Base-by-base conservation (phyloP, 92 coral and sea anemone species). In the Bergia puertoricense region DNA sequence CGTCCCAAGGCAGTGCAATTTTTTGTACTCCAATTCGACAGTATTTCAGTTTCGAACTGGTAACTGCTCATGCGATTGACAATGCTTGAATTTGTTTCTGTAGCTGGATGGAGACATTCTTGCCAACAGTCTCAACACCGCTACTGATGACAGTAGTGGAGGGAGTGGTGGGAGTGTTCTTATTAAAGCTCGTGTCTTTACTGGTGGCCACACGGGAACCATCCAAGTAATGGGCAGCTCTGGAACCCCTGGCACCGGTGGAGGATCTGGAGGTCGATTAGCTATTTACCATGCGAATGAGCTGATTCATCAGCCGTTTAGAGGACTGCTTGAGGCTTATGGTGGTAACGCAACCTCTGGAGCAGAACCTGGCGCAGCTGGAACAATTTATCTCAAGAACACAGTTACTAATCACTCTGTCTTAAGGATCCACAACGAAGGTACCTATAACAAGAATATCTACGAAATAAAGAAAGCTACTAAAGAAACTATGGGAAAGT, bases 201-300 rank as follows among this genome's bases (percentile, higher is more conserved):
- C 95, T 46, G 95, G 95, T 77, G 91, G 95, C 65, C 95, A 93
- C 81, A 93, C 95, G 23, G 95, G 95, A 30, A 88, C 86, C 54
- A 62, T 93, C 66, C 89, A 86, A 20, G 91, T 89, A n/a, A 45
- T 90, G 38, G 95, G 95, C 66, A 93, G 95, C 72, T 86, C 76
- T 80, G 93, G 95, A 5, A 82, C 91, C 23, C 39, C 91, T 36
- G 88, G 92, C 39, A 90, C 93, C 42, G 95, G 95, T 50, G 92
- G 95, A 76, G 94, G 94, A 5, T 79, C 95, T 1, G 95, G 95
- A 46, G 95, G 95, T 45, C 92, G 95, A 76, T 90, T 93, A 77
- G 93, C 95, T 74, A 90, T 90, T 6, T 93, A 91, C 48, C 91
- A 78, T 74, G 80, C 86, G 51, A 93, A 93, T 65, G 83, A 82